Base-by-base conservation (phyloP, 2,113 vertebrate species). In the Noctilio leporinus region DNA sequence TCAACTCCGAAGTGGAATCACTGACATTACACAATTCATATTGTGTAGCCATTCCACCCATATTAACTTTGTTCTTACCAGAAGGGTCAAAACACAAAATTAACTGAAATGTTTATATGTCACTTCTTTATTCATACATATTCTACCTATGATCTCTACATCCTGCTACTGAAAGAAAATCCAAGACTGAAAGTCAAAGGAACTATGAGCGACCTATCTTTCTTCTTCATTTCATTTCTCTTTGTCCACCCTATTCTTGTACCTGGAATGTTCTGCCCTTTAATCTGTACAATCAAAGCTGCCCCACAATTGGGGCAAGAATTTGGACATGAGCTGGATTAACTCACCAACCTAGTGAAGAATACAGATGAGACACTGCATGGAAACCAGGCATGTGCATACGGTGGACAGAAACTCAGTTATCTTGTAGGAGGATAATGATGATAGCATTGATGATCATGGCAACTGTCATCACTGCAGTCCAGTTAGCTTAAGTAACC, bases 231-330 rank as follows among this genome's bases (percentile, higher is more conserved):
- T 83, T 89, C n/a, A 86, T 64, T 91, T 73, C 53, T 5, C 11
- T 80, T 88, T 73, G 35, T 10, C 47, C 57, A 67, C 10, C 4
- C 26, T 67, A 15, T 20, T 55, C 26, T 7, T 67, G 3, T 20
- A n/a, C 28, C n/a, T 43, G 12, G 30, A 24, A 78, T 78, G 33
- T 35, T 78, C 62, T n/a, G 5, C 8, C 30, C 11, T 20, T 84
- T 59, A 76, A 43, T 59, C 51, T 78, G 59, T 70, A 94, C 33
- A 40, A 98, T 99, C 97, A 99, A 99, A 98, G 98, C 87, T 92
- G 98, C 49, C 99, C 99, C 94, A 96, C 98, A 98, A 65, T 99
- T 99, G 99, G 99, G 99, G 51, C 99, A 98, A 96, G 99, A 99
- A 69, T 99, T 99, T 62, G 99, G 99, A 90, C 99, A 99, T 14